phyloP scores from a whole-genome alignment of 2,113 vertebrate species.

The Apteryx mantelli region DNA sequence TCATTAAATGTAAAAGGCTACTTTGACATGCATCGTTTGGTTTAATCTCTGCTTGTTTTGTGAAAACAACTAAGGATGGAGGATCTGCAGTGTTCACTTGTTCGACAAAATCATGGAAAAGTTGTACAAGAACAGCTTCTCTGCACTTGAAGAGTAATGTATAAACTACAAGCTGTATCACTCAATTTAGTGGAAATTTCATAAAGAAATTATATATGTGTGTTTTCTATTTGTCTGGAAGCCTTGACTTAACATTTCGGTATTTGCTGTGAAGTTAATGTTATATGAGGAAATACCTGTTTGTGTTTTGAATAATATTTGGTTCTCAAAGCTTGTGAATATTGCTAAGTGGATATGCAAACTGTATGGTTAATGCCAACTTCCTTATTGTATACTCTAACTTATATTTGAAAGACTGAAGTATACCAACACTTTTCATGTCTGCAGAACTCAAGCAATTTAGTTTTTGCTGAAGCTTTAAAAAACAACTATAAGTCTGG shows the following conservation, averaged over 20 bases:
- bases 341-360: neutral
- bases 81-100: neutral
- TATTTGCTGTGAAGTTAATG: neutral
- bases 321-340: neutral
- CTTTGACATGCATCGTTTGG: neutral
- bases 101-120: neutral
- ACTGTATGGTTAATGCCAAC: neutral
- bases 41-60: neutral
- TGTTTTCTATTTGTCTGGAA: neutral
- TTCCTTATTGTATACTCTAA: neutral
- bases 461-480: neutral
- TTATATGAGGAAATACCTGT: neutral
- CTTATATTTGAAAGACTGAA: neutral
- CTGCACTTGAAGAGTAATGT: neutral
- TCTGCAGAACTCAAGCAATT: neutral
- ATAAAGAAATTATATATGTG: neutral
- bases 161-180: neutral
- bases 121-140: neutral
- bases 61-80: neutral
- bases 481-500: neutral
- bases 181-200: neutral
- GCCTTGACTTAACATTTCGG: neutral
- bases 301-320: neutral
- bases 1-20: neutral
- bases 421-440: neutral